Conservation (phyloP, 92 coral and sea anemone species). For the Anthopleura xanthogrammica region DNA sequence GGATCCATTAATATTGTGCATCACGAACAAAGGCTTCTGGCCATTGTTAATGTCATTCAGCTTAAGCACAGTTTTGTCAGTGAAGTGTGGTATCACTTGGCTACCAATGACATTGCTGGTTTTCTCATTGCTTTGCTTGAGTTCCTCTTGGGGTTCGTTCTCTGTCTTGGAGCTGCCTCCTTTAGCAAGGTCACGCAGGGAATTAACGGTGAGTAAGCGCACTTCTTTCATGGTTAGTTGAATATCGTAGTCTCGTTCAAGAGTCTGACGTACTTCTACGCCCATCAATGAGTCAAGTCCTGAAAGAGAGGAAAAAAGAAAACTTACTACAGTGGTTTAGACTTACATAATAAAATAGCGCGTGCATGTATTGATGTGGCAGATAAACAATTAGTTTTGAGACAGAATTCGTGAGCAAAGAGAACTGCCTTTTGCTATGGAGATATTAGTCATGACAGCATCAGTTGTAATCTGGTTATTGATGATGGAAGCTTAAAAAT, state of each 20-base stretch:
- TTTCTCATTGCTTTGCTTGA: conserved; percentile 7
- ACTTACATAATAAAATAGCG: no score
- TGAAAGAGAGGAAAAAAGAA: conserved; percentile 5
- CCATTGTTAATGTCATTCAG: conserved; percentile 64
- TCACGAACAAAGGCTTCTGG: conserved; percentile 62
- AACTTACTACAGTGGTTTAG: not conserved
- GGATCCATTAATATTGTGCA: conserved; percentile 78
- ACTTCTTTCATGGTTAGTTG: conserved; percentile 80
- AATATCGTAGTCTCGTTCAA: conserved; percentile 83
- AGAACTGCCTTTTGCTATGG: no score
- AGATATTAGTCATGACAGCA: no score
- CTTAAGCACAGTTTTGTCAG: conserved; percentile 39
- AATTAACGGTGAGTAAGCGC: conserved; percentile 70
- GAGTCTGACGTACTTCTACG: conserved; percentile 76
- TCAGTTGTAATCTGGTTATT: no score
- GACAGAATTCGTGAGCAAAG: no score
- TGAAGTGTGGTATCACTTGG: conserved; percentile 26
- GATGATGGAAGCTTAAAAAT: no score
- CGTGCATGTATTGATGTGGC: no score
- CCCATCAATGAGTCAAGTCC: conserved; percentile 88
- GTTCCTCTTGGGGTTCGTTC: conserved; percentile 22
- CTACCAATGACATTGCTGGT: not conserved
- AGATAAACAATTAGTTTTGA: no score
- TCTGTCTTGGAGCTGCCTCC: conserved; percentile 28
- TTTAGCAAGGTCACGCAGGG: conserved; percentile 64